These are phyloP conservation scores for Orthosia gracilis DNA, from an alignment of 2,888 invertebrate species.

Conservation along the genomic window DNA sequence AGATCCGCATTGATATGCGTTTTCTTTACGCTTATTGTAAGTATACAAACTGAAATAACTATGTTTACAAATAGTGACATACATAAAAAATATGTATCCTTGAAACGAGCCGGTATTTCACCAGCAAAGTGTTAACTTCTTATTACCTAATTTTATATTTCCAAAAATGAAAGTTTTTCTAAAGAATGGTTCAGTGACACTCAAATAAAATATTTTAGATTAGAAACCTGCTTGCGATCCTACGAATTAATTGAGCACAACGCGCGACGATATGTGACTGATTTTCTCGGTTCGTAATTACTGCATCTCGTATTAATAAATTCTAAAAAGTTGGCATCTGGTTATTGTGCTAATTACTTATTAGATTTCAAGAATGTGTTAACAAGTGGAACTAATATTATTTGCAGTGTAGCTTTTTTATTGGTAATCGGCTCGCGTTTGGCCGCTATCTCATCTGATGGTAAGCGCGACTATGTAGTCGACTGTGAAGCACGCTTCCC, in stretches of 20 bases:
- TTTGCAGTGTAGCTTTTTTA: background rate
- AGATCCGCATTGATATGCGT: slow-evolving; percentile 84
- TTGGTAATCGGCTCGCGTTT: no score
- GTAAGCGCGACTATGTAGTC: no score
- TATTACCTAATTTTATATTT: background rate
- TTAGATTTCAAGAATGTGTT: slow-evolving; percentile 1
- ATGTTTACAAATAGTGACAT: slow-evolving; percentile 1
- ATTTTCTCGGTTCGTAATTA: slow-evolving; percentile 50
- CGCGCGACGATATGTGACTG: slow-evolving; percentile 20
- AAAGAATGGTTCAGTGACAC: background rate
- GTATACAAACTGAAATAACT: slow-evolving; percentile 63
- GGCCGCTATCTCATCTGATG: no score
- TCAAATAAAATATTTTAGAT: slow-evolving; percentile 34
- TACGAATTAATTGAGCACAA: slow-evolving; percentile 59
- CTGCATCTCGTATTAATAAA: slow-evolving; percentile 38
- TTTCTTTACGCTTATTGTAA: slow-evolving; percentile 84
- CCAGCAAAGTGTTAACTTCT: background rate
- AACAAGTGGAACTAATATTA: background rate
- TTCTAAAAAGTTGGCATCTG: slow-evolving; percentile 18
- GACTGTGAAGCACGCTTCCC: no score
- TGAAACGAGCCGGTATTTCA: slow-evolving; percentile 3
- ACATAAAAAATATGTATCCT: background rate
- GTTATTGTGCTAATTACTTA: slow-evolving; percentile 17
- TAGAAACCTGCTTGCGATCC: slow-evolving; percentile 44
- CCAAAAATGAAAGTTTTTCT: slow-evolving; percentile 1